A percentile compares a stretch with the other conserved stretches of the same genome.
Conservation (phyloP, 2,888 invertebrate species). For the Horisme vitalbata region DNA sequence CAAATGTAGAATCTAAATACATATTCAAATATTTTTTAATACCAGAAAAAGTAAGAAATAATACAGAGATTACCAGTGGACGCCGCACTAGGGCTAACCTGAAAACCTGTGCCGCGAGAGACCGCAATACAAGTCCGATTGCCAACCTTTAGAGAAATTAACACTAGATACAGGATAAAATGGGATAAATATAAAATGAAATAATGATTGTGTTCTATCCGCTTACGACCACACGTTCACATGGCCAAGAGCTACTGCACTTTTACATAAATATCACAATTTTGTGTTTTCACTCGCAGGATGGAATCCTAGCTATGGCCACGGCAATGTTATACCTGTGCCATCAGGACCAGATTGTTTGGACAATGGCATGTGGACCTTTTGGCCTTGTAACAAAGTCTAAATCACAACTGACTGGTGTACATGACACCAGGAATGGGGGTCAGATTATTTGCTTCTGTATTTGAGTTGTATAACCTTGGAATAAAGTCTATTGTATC, state of each 20-base stretch:
- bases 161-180: no score
- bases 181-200: no score
- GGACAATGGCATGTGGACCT: not conserved
- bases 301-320: conserved; percentile 25
- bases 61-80: no score
- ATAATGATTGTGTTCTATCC: no score
- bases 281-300: conserved; percentile 30
- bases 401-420: not conserved
- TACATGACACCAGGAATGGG: not conserved
- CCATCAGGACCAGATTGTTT: conserved; percentile 4
- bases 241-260: not conserved
- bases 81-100: no score
- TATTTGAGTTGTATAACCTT: not conserved
- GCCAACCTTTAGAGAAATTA: no score
- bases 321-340: conserved; percentile 25
- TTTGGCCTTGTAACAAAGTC: conserved; percentile 5
- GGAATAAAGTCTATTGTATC: conserved; percentile 1
- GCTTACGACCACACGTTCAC: not conserved
- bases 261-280: conserved; percentile 8
- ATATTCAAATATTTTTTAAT: no score
- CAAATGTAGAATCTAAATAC: no score
- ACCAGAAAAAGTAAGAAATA: no score
- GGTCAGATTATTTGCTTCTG: not conserved
- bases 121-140: no score
- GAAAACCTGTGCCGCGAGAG: no score